A percentile compares a stretch with the other conserved stretches of the same genome.
Conservation (phyloP, 2,797 vertebrate genomes). For the Chiloscyllium punctatum region DNA sequence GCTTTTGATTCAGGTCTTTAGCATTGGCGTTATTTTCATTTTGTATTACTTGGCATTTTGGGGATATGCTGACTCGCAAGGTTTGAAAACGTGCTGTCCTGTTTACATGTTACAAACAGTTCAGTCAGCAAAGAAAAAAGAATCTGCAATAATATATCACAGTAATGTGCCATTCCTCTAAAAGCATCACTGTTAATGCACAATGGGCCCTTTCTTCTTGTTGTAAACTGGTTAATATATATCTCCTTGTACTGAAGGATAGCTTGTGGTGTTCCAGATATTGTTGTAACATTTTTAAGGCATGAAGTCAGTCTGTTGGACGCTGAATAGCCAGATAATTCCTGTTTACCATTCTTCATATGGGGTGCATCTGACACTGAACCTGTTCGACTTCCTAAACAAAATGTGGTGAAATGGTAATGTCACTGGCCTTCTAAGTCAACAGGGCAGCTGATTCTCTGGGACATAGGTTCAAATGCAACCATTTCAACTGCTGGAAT, state of each 20-base stretch:
- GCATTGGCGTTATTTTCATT: neutral
- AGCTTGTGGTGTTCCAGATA: neutral
- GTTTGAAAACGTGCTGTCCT: neutral
- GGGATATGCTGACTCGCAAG: neutral
- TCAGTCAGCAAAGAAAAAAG: neutral
- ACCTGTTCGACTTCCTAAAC: neutral
- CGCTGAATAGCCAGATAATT: neutral
- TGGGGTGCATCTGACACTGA: neutral
- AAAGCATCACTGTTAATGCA: neutral
- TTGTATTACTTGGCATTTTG: neutral
- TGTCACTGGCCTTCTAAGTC: no score
- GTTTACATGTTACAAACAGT: neutral
- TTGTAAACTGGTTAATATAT: neutral
- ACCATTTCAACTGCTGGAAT: no score
- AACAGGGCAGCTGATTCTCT: no score
- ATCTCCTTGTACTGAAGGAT: neutral
- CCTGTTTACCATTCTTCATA: neutral
- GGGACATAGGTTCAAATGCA: no score
- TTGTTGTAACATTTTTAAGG: neutral
- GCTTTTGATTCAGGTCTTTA: neutral
- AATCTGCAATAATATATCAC: neutral
- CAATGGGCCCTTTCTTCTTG: neutral
- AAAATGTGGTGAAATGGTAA: neutral
- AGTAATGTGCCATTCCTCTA: neutral
- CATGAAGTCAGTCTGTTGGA: neutral